Evolutionary conservation across 2,797 vertebrate species (phyloP).

Genomic region (Amblyraja radiata): DNA sequence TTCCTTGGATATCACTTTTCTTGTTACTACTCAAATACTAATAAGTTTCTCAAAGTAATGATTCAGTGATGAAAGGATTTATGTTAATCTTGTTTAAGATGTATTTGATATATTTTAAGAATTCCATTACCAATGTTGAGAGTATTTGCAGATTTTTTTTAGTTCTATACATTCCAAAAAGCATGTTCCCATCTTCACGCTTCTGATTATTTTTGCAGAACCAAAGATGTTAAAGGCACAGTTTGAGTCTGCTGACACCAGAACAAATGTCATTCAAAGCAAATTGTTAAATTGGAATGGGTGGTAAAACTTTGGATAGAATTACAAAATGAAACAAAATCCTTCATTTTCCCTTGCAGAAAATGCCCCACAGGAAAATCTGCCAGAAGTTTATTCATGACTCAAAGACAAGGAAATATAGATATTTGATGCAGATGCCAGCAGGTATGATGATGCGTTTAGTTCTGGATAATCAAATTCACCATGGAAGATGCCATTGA

Average conservation of each 20-base stretch:
- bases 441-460: too few relatives aligned
- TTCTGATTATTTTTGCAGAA: neutral
- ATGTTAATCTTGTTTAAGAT: neutral
- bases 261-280: neutral
- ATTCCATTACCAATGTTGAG: neutral
- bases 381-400: neutral
- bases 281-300: neutral
- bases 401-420: neutral
- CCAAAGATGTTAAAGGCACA: neutral
- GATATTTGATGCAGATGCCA: neutral
- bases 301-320: neutral
- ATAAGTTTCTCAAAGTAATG: neutral
- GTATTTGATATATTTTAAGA: neutral
- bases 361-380: neutral
- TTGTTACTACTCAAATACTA: neutral
- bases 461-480: too few relatives aligned
- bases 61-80: neutral
- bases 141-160: neutral
- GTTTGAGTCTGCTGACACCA: neutral
- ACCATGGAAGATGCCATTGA: too few relatives aligned
- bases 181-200: neutral
- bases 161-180: neutral
- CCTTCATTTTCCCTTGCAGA: neutral
- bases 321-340: neutral
- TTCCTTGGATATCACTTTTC: neutral